These are phyloP conservation scores for Sturnira hondurensis DNA, from an alignment of 2,113 vertebrate species.

Conservation along the genomic window DNA sequence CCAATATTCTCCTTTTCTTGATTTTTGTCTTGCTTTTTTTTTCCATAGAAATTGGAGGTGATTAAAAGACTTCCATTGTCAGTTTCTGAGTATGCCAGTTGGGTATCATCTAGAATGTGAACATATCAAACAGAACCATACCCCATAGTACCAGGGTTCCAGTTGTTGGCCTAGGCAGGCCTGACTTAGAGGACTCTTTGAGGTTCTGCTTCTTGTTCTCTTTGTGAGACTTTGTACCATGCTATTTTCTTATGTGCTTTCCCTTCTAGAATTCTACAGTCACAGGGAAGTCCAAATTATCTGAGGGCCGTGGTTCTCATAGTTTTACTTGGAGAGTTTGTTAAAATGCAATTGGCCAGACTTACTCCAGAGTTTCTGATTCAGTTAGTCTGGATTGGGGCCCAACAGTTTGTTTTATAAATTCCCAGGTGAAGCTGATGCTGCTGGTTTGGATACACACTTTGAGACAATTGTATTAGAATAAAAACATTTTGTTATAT, in stretches of 20 bases:
- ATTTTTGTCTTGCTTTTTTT: background rate
- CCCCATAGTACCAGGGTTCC: background rate
- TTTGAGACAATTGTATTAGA: background rate
- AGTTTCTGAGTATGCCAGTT: background rate
- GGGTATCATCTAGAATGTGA: background rate
- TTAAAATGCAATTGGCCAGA: background rate
- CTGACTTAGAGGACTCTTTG: background rate
- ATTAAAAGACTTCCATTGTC: background rate
- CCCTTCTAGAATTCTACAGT: background rate
- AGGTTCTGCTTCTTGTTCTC: background rate
- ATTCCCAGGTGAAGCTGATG: background rate
- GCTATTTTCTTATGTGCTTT: background rate
- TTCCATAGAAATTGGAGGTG: background rate
- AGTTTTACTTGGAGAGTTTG: background rate
- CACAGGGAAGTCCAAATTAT: background rate
- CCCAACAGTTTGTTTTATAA: background rate
- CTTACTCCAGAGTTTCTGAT: background rate
- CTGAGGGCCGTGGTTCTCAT: background rate
- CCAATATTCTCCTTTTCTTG: background rate
- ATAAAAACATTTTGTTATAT: background rate
- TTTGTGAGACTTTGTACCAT: background rate
- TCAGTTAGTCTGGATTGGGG: background rate
- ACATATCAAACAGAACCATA: background rate
- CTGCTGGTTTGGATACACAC: background rate
- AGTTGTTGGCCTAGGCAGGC: background rate